Conservation (phyloP, 2,888 invertebrate genomes). For the Clostera curtula region DNA sequence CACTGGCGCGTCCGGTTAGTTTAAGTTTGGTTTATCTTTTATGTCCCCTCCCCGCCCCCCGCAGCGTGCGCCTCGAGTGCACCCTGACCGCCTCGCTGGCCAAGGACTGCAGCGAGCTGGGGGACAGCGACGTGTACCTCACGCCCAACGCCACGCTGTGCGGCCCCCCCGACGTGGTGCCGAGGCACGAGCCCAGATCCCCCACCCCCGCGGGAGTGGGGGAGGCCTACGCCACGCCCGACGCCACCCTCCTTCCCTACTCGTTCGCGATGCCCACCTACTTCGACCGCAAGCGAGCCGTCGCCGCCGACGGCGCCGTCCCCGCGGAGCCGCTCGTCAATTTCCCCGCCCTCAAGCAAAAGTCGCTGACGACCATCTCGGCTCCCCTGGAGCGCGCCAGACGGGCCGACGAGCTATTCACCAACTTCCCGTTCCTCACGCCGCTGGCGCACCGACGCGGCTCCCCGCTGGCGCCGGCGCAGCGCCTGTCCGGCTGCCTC, state of each 20-base stretch:
- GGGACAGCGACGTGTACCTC: conserved; percentile 45
- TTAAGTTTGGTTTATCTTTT: conserved; percentile 32
- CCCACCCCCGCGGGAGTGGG: conserved; percentile 42
- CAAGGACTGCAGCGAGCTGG: conserved; percentile 32
- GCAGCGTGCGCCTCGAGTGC: conserved; percentile 46
- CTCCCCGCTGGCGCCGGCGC: conserved; percentile 48
- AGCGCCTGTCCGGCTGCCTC: conserved; percentile 52
- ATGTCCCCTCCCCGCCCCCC: conserved; percentile 19
- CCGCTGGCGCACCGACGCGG: conserved; percentile 72
- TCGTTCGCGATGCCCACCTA: conserved; percentile 64
- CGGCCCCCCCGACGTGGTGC: conserved; percentile 53
- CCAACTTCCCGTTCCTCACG: conserved; percentile 74
- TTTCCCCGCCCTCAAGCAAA: conserved; percentile 67
- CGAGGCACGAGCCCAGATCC: conserved; percentile 31
- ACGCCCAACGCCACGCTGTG: conserved; percentile 51
- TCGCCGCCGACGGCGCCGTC: conserved; percentile 41
- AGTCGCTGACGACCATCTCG: conserved; percentile 64
- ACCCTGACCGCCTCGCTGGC: conserved; percentile 38
- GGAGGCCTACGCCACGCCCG: conserved; percentile 51
- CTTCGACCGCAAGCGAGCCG: conserved; percentile 57
- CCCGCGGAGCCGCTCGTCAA: conserved; percentile 56
- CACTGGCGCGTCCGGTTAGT: conserved; percentile 26
- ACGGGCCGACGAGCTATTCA: conserved; percentile 64
- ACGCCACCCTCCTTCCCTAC: conserved; percentile 31
- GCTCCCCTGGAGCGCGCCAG: conserved; percentile 46